Evolutionary conservation across 2,113 vertebrate genomes (phyloP).

Genomic region (Poeciliopsis retropinna): DNA sequence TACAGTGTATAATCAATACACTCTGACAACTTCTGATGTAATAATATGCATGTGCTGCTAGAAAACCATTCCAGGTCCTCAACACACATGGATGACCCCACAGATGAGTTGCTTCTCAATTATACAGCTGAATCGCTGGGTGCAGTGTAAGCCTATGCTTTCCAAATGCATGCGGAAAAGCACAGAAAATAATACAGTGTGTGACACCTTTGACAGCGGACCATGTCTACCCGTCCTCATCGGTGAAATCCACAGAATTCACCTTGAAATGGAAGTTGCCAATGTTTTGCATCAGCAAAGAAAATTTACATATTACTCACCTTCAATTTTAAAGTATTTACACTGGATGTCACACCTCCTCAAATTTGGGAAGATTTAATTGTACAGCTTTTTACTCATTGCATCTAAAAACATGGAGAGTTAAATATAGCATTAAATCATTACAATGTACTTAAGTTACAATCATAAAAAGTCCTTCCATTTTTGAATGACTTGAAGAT

Average conservation of each 20-base stretch:
- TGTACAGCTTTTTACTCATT: too few relatives aligned
- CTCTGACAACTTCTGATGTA: constrained; percentile 68
- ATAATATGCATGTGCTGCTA: constrained; percentile 71
- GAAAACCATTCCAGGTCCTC: constrained; percentile 56
- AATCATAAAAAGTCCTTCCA: too few relatives aligned
- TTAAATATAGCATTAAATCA: too few relatives aligned
- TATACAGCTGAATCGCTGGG: constrained; percentile 33
- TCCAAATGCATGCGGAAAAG: not conserved
- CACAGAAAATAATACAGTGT: constrained; percentile 27
- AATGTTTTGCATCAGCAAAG: constrained; percentile 8
- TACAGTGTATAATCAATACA: constrained; percentile 70
- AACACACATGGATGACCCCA: constrained; percentile 58
- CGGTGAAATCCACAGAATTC: constrained; percentile 24
- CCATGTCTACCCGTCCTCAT: constrained; percentile 14
- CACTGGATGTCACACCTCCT: not conserved
- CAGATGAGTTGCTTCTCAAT: constrained; percentile 65
- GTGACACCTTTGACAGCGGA: constrained; percentile 11
- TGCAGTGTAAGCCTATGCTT: constrained; percentile 6
- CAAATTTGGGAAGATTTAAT: too few relatives aligned
- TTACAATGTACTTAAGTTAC: too few relatives aligned
- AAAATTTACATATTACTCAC: not conserved
- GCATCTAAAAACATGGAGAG: too few relatives aligned
- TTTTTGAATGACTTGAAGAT: too few relatives aligned
- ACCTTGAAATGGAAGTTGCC: constrained; percentile 1
- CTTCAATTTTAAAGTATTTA: constrained; percentile 2